These are phyloP conservation scores for Apogon hyalosoma DNA, from an alignment of 2,797 vertebrate species.

Conservation along the genomic window DNA sequence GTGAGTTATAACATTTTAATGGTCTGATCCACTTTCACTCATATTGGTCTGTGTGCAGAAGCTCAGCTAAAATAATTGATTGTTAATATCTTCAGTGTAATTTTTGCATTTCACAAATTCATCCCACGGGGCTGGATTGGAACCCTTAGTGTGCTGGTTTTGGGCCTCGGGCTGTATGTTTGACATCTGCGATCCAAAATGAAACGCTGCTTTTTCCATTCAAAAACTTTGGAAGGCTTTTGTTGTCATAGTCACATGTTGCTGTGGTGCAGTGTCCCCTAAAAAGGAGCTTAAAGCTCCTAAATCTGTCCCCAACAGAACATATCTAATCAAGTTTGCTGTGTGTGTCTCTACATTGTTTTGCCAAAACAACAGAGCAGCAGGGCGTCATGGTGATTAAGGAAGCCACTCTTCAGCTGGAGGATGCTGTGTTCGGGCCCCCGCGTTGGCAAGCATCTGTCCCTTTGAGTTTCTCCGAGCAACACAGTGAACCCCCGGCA, in stretches of 20 bases:
- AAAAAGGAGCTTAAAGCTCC: conserved; percentile 33
- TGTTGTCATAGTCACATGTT: too few relatives aligned
- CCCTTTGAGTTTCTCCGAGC: conserved; percentile 25
- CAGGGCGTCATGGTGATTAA: conserved; percentile 70
- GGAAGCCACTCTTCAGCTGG: conserved; percentile 60
- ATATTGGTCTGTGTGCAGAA: too few relatives aligned
- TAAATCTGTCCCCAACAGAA: conserved; percentile 56
- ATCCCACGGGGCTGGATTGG: too few relatives aligned
- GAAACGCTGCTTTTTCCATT: too few relatives aligned
- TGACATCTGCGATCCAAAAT: too few relatives aligned
- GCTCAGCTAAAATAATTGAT: too few relatives aligned
- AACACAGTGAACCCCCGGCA: neutral
- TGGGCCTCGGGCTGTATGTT: neutral
- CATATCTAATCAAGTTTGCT: conserved; percentile 59
- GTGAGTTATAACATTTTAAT: too few relatives aligned
- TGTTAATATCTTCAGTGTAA: too few relatives aligned
- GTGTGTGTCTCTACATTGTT: conserved; percentile 51
- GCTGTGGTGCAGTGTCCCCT: too few relatives aligned
- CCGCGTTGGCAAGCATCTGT: conserved; percentile 63
- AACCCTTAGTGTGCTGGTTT: too few relatives aligned
- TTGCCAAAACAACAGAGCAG: conserved; percentile 60
- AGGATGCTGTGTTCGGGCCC: conserved; percentile 58
- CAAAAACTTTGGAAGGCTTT: neutral
- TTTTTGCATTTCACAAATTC: too few relatives aligned
- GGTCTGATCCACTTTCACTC: too few relatives aligned